A percentile compares a stretch with the other conserved stretches of the same genome.
Evolutionary conservation across 2,888 invertebrate genomes (phyloP).

Genomic region (Labia minor): DNA sequence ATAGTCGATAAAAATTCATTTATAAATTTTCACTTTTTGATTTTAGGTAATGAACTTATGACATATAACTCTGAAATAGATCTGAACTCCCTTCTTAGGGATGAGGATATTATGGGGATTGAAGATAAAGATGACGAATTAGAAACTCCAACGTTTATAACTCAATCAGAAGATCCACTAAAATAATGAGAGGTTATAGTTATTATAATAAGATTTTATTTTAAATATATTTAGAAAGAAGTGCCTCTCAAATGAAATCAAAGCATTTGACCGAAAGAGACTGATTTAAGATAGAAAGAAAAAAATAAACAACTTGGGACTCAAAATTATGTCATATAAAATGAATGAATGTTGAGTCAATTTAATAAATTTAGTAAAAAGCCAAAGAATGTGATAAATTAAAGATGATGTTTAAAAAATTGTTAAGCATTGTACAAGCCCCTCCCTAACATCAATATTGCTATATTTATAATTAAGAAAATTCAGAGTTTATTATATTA

Average conservation of each 20-base stretch:
- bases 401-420: no score
- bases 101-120: slow-evolving; percentile 26
- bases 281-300: neutral
- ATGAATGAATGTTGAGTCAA: neutral
- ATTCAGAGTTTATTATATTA: no score
- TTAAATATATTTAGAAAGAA: neutral
- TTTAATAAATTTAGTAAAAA: neutral
- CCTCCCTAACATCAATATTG: no score
- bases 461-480: no score
- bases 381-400: neutral
- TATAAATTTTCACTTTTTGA: no score
- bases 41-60: slow-evolving; percentile 34
- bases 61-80: slow-evolving; percentile 32
- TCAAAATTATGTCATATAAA: neutral
- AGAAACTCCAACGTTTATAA: neutral
- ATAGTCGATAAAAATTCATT: no score
- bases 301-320: neutral
- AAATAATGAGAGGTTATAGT: neutral
- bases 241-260: neutral
- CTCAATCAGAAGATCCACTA: neutral
- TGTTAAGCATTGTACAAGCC: no score
- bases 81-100: slow-evolving; percentile 29
- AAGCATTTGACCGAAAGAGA: neutral
- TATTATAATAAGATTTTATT: neutral
- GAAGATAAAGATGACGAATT: neutral